Conservation (phyloP, 2,888 invertebrate species). For the Neoscelio sp. region DNA sequence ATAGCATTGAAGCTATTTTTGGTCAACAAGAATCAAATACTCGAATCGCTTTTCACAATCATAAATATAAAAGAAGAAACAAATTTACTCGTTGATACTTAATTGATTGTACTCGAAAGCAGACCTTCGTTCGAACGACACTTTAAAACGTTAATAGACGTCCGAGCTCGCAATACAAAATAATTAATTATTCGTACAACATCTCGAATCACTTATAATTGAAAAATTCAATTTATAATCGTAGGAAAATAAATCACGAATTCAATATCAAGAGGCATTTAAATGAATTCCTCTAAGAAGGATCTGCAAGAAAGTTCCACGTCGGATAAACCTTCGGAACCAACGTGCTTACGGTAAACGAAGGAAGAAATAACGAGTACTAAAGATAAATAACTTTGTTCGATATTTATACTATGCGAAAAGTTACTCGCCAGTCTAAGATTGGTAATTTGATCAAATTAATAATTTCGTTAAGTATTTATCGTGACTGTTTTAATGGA, state of each 20-base stretch:
- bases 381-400: too few relatives aligned
- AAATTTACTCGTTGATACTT: background rate
- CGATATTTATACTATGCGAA: too few relatives aligned
- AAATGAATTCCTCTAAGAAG: slow-evolving; percentile 1
- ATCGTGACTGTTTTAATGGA: too few relatives aligned
- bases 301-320: background rate
- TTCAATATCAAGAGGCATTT: background rate
- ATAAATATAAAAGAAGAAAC: background rate
- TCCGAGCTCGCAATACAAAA: background rate
- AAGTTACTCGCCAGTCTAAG: too few relatives aligned
- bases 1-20: background rate
- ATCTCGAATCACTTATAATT: slow-evolving; percentile 7
- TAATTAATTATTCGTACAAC: slow-evolving; percentile 13
- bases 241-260: slow-evolving; percentile 2
- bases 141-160: background rate
- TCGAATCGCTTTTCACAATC: background rate
- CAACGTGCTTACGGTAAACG: too few relatives aligned
- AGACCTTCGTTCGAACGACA: background rate
- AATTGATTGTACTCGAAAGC: slow-evolving; percentile 6
- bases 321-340: too few relatives aligned
- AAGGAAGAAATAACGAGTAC: too few relatives aligned
- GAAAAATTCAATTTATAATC: slow-evolving; percentile 16
- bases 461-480: too few relatives aligned
- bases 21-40: slow-evolving; percentile 1
- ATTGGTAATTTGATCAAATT: too few relatives aligned